phyloP scores from a whole-genome alignment of 2,797 vertebrate genomes.

The Taeniopygia guttata region DNA sequence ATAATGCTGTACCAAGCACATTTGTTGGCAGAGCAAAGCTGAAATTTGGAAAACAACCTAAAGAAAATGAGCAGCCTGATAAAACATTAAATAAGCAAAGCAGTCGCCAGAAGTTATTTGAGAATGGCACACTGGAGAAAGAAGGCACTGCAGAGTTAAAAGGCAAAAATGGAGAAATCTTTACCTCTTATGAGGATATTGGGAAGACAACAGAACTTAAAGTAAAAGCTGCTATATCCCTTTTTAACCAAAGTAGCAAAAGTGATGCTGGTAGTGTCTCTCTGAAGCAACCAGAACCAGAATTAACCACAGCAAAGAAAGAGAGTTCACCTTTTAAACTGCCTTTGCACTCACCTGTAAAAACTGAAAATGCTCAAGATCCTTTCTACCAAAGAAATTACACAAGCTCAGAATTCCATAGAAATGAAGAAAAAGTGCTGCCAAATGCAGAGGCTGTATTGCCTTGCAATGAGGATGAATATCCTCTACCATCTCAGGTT shows the following conservation, averaged over 20 bases:
- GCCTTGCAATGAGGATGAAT: neutral
- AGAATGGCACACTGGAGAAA: constrained; percentile 57
- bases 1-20: constrained; percentile 70
- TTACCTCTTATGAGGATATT: neutral
- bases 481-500: constrained; percentile 32
- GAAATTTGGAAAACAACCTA: constrained; percentile 75
- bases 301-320: constrained; percentile 15
- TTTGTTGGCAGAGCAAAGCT: constrained; percentile 76
- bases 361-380: constrained; percentile 37
- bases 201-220: constrained; percentile 50
- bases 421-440: neutral
- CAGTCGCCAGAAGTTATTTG: constrained; percentile 56
- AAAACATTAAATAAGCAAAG: constrained; percentile 53
- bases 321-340: constrained; percentile 40
- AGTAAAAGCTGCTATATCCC: constrained; percentile 31
- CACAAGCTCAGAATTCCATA: neutral
- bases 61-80: constrained; percentile 71
- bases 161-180: constrained; percentile 31
- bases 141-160: constrained; percentile 55
- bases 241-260: constrained; percentile 51
- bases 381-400: neutral
- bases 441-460: neutral
- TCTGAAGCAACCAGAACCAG: constrained; percentile 13
- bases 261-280: neutral
- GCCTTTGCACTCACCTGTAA: neutral